A percentile compares a stretch with the other conserved stretches of the same genome.
phyloP scores from a whole-genome alignment of 2,888 invertebrate species.

The Chloroclysta siterata region DNA sequence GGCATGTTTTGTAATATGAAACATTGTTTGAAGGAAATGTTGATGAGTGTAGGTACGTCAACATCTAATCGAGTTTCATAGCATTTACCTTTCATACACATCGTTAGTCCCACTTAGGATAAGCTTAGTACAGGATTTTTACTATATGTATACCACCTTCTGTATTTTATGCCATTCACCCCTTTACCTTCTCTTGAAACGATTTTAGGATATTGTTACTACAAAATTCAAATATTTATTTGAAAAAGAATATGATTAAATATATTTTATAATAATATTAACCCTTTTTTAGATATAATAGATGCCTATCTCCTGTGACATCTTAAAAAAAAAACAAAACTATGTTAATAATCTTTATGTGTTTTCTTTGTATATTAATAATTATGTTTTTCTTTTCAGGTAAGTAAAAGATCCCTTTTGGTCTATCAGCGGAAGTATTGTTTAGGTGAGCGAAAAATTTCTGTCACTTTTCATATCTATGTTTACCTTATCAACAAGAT shows the following conservation, averaged over 20 bases:
- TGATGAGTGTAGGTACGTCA: slow-evolving; percentile 51
- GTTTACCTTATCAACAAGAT: slow-evolving; percentile 3
- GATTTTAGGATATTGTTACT: no score
- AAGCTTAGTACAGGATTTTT: background rate
- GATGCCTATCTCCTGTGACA: no score
- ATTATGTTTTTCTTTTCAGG: slow-evolving; percentile 54
- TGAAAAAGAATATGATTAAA: no score
- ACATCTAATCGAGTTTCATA: slow-evolving; percentile 56
- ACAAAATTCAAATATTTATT: no score
- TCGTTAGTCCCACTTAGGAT: slow-evolving; percentile 8
- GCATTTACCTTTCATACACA: slow-evolving; percentile 38
- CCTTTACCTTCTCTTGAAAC: no score
- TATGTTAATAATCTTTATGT: background rate
- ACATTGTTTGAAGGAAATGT: slow-evolving; percentile 69
- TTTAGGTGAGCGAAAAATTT: slow-evolving; percentile 45
- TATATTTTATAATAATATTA: no score
- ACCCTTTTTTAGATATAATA: no score
- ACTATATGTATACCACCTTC: slow-evolving; percentile 5
- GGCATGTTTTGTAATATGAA: slow-evolving; percentile 67
- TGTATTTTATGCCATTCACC: no score
- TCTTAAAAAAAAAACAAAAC: no score
- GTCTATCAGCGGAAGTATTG: slow-evolving; percentile 18
- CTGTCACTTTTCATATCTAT: slow-evolving; percentile 26
- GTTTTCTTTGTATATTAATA: slow-evolving; percentile 6
- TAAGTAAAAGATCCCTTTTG: slow-evolving; percentile 48